Conservation (phyloP, 2,888 invertebrate species). For the Pristionchus japonicus region DNA sequence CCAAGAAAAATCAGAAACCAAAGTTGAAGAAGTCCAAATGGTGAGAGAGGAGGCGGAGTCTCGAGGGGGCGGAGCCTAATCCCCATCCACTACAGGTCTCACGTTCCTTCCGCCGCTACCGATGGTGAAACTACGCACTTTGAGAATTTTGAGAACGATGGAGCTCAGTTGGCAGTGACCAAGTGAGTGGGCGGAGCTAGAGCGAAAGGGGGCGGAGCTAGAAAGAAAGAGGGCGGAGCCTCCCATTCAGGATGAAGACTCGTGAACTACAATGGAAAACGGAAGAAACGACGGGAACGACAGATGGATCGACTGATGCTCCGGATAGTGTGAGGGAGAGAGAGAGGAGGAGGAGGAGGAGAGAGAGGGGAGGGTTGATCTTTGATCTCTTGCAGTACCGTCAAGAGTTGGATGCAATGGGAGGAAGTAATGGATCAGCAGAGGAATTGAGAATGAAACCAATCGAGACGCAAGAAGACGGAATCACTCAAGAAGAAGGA, state of each 20-base stretch:
- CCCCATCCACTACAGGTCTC: not conserved
- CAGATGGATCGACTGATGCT: not conserved
- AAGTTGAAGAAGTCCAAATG: slow-evolving; percentile 12
- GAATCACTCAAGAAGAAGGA: not conserved
- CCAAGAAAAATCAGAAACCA: not conserved
- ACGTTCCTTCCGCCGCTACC: slow-evolving; percentile 3
- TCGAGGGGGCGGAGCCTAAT: not conserved
- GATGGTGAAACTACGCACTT: not conserved
- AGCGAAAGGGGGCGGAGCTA: not conserved
- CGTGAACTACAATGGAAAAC: slow-evolving; percentile 11
- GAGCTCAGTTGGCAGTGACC: not conserved
- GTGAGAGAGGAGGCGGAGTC: slow-evolving; percentile 7
- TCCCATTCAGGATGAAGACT: slow-evolving; percentile 2
- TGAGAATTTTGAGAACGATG: slow-evolving; percentile 35
- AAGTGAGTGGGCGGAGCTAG: too few relatives aligned
- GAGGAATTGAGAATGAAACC: not conserved
- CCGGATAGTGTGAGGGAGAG: not conserved
- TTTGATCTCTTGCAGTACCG: slow-evolving; percentile 1
- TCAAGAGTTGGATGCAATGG: not conserved
- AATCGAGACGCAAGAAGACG: not conserved
- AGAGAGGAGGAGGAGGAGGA: not conserved
- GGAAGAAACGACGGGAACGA: not conserved
- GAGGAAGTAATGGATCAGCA: not conserved
- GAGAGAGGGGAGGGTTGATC: not conserved
- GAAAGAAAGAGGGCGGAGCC: not conserved